phyloP scores from a whole-genome alignment of 2,113 vertebrate species.

The Spea multiplicata region DNA sequence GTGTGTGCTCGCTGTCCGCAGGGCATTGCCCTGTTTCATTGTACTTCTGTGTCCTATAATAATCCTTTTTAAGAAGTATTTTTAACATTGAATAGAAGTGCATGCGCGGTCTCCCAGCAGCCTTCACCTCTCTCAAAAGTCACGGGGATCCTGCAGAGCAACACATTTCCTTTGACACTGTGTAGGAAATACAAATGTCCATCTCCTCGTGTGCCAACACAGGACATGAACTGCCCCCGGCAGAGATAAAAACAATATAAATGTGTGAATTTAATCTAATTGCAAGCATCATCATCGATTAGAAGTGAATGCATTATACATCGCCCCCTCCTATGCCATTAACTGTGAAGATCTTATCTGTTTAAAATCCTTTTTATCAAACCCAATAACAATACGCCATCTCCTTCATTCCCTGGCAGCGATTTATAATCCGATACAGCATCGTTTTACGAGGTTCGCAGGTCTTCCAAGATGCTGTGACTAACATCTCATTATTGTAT shows the following conservation, averaged over 20 bases:
- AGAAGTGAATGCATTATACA: too few relatives aligned
- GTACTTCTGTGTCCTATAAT: constrained; percentile 1
- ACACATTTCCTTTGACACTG: constrained; percentile 24
- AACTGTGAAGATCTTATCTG: not conserved
- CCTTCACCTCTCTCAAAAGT: not conserved
- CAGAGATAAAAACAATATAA: not conserved
- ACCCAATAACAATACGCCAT: not conserved
- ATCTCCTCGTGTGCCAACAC: not conserved
- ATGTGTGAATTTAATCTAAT: too few relatives aligned
- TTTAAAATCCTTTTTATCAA: constrained; percentile 4
- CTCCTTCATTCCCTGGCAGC: not conserved
- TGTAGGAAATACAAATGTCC: constrained; percentile 26
- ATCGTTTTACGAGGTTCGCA: not conserved
- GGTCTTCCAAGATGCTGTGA: not conserved
- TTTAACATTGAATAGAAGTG: constrained; percentile 23
- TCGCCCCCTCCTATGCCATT: not conserved
- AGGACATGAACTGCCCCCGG: not conserved
- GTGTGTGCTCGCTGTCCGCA: too few relatives aligned
- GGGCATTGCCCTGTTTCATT: too few relatives aligned
- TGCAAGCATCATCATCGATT: not conserved
- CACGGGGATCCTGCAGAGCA: constrained; percentile 28
- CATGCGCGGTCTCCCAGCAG: not conserved
- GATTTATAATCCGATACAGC: not conserved
- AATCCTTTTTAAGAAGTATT: not conserved
- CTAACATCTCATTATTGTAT: constrained; percentile 12